Evolutionary conservation across 2,797 vertebrate species (phyloP).

Genomic region (Microhierax caerulescens): DNA sequence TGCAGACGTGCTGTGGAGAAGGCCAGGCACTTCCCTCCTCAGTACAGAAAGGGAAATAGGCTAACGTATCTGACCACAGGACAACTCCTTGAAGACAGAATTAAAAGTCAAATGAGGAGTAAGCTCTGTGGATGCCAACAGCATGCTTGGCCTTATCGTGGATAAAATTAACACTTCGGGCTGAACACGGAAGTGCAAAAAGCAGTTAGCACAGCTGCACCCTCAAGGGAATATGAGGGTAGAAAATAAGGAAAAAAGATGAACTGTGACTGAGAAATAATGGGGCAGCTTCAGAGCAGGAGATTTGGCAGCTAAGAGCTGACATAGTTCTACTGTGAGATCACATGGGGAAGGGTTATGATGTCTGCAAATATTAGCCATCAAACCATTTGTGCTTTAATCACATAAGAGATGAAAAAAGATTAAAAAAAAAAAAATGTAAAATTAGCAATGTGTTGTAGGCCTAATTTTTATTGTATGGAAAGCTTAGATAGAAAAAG

Average conservation of each 20-base stretch:
- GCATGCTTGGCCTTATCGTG: background rate
- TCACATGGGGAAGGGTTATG: background rate
- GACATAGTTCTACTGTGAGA: conserved; percentile 5
- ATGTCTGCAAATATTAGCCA: background rate
- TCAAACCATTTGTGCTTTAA: background rate
- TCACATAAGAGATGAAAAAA: background rate
- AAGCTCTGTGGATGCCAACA: background rate
- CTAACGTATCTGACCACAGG: background rate
- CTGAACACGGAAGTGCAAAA: background rate
- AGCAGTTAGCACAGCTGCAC: background rate
- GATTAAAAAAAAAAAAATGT: background rate
- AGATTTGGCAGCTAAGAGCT: background rate
- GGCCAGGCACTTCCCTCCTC: background rate
- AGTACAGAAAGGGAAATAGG: background rate
- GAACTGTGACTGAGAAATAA: background rate
- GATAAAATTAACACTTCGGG: background rate
- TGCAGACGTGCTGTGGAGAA: background rate
- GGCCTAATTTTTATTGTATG: background rate
- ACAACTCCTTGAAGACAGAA: background rate
- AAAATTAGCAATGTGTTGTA: background rate
- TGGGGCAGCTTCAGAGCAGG: background rate
- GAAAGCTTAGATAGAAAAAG: background rate
- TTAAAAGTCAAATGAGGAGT: background rate
- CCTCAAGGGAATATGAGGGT: background rate
- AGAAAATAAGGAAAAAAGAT: background rate